Evolutionary conservation across 2,888 invertebrate genomes (phyloP).

Genomic region (Odontothrips loti): DNA sequence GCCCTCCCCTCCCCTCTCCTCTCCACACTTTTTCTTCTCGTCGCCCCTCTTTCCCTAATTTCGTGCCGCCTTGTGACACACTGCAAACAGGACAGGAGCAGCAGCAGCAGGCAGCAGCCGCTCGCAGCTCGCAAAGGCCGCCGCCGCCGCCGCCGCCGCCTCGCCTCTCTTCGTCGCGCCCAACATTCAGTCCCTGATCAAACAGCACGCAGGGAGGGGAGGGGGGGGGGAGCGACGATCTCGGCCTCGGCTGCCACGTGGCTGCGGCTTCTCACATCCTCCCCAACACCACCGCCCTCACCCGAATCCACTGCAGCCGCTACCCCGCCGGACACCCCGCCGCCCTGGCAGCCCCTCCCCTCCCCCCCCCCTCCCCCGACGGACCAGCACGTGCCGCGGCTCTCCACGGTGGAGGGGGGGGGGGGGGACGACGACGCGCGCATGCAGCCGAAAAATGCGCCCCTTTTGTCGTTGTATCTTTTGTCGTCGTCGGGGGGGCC

Average conservation of each 20-base stretch:
- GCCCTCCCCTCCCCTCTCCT: not conserved
- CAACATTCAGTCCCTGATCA: no score
- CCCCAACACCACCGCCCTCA: no score
- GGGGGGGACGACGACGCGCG: not conserved
- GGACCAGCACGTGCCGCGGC: not conserved
- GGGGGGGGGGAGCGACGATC: no score
- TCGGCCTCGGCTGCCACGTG: not conserved
- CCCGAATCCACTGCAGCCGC: no score
- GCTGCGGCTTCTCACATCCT: not conserved
- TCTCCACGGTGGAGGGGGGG: not conserved
- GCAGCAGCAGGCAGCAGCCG: no score
- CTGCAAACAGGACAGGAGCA: no score
- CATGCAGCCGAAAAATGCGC: not conserved
- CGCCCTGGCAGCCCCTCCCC: not conserved
- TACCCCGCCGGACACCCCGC: no score
- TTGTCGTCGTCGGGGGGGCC: not conserved
- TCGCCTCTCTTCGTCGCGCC: not conserved
- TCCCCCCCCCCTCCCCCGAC: not conserved
- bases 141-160: not conserved
- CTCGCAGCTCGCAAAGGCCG: not conserved
- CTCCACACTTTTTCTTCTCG: not conserved
- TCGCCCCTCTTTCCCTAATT: not conserved
- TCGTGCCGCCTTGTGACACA: no score
- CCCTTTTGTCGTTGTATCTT: slow-evolving; percentile 19
- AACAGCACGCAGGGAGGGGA: no score